Conservation (phyloP, 2,888 invertebrate genomes). For the Oegoconia quadripuncta region DNA sequence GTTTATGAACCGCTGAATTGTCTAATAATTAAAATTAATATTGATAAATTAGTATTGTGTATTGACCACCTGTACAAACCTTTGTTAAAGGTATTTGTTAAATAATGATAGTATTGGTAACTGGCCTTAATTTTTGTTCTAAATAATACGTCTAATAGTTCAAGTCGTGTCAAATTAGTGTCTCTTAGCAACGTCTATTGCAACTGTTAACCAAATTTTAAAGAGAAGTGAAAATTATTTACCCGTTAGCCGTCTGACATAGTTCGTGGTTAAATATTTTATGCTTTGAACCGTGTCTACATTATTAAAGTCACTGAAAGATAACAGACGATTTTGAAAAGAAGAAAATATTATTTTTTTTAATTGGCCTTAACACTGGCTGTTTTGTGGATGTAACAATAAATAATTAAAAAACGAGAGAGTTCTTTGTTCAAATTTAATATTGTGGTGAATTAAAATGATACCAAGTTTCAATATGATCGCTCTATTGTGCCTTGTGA, state of each 20-base stretch:
- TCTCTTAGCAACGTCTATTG: constrained; percentile 7
- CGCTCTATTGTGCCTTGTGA: constrained; percentile 16
- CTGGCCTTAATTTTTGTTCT: no score
- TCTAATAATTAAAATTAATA: no score
- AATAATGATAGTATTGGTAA: no score
- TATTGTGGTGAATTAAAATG: constrained; percentile 18
- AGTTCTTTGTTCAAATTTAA: constrained; percentile 1
- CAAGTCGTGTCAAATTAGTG: constrained; percentile 8
- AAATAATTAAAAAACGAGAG: background rate
- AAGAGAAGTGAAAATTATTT: constrained; percentile 7
- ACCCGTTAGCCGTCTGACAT: constrained; percentile 19
- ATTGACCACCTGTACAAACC: no score
- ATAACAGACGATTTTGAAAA: background rate
- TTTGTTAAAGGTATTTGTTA: no score
- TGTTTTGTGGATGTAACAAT: background rate
- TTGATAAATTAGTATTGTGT: no score
- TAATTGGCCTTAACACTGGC: background rate
- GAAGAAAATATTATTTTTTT: background rate
- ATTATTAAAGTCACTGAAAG: background rate
- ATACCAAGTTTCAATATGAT: constrained; percentile 17
- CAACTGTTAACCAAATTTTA: background rate
- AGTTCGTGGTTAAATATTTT: constrained; percentile 11
- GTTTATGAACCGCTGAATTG: no score
- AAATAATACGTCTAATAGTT: no score
- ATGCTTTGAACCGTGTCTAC: background rate